Evolutionary conservation across 1,140 invertebrate species (phyloP).

Genomic region (Leptoteleia sp.): DNA sequence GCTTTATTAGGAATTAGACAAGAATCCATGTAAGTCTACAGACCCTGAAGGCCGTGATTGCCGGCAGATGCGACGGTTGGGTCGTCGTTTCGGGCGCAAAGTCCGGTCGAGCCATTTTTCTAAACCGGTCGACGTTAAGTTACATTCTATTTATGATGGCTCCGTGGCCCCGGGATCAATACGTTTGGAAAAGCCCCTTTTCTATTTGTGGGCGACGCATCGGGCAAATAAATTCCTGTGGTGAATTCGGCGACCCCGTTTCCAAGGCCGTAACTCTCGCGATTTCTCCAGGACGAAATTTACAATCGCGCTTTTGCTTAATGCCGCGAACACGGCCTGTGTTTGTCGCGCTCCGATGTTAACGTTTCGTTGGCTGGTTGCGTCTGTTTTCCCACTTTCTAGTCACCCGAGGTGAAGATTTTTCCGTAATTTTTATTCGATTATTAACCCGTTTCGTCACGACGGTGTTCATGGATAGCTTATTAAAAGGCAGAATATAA

Average conservation of each 20-base stretch:
- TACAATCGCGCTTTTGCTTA: slow-evolving; percentile 10
- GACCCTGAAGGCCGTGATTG: slow-evolving; percentile 2
- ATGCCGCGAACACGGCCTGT: not conserved
- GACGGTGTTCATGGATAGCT: too few species aligned
- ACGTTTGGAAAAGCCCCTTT: slow-evolving; percentile 24
- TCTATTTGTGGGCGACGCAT: slow-evolving; percentile 9
- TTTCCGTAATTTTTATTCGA: too few species aligned
- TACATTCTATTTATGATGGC: slow-evolving; percentile 21
- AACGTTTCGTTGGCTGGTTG: too few species aligned
- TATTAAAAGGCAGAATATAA: too few species aligned
- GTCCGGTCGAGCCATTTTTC: slow-evolving; percentile 7
- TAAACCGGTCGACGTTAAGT: slow-evolving; percentile 1
- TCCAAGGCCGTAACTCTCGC: slow-evolving; percentile 13
- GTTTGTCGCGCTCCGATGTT: too few species aligned
- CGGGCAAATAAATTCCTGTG: slow-evolving; percentile 28
- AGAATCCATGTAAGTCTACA: too few species aligned
- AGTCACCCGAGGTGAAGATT: too few species aligned
- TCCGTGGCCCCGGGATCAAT: slow-evolving; percentile 18
- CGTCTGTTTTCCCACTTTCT: too few species aligned
- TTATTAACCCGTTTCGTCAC: too few species aligned
- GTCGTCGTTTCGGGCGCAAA: slow-evolving; percentile 7
- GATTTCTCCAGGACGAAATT: slow-evolving; percentile 20
- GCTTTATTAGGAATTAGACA: too few species aligned
- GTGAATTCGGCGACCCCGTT: slow-evolving; percentile 21
- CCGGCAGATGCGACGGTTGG: slow-evolving; percentile 2